Base-by-base conservation (phyloP, 2,113 vertebrate species). In the Astur gentilis region DNA sequence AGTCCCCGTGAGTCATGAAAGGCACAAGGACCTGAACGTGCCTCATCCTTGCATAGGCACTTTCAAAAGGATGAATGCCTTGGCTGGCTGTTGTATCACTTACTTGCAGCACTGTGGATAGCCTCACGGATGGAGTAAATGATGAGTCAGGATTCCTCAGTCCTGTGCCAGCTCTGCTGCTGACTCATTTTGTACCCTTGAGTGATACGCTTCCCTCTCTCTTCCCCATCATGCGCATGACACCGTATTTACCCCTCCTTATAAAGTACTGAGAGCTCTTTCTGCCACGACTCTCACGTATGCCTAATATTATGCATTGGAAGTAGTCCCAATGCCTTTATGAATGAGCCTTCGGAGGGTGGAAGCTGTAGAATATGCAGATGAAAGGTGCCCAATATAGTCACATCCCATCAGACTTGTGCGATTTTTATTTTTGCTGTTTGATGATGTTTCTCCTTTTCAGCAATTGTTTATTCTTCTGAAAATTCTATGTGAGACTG, bases 121-220 rank as follows among this genome's bases (percentile, higher is more conserved):
- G n/a, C 42, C 40, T 91, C 54, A 23, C 16, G 61, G 83, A 25
- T 83, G 75, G 64, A 93, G 66, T 85, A 90, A 85, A 71, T 60
- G 78, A 69, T 89, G 94, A 97, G 42, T 93, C 91, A 91, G 95
- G 66, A 85, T 85, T 88, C 49, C 42, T 83, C 57, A 45, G 31
- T 87, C 91, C 62, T 79, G 49, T 45, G 73, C 86, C 82, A 95
- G 84, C 54, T 90, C 67, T 83, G 64, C 71, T 83, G 67, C 90
- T 96, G 90, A 89, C 64, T 95, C 89, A 95, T 87, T 91, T 91
- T 64, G 42, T 85, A 92, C 47, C 49, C 81, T 76, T 62, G 45
- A 87, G 58, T 69, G 75, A 93, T 70, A 80, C 80, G 90, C 42
- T 75, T 83, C 32, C 16, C 42, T 82, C 45, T 92, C 38, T 55